phyloP scores from a whole-genome alignment of 2,888 invertebrate species.

The Antheraea assamensis region DNA sequence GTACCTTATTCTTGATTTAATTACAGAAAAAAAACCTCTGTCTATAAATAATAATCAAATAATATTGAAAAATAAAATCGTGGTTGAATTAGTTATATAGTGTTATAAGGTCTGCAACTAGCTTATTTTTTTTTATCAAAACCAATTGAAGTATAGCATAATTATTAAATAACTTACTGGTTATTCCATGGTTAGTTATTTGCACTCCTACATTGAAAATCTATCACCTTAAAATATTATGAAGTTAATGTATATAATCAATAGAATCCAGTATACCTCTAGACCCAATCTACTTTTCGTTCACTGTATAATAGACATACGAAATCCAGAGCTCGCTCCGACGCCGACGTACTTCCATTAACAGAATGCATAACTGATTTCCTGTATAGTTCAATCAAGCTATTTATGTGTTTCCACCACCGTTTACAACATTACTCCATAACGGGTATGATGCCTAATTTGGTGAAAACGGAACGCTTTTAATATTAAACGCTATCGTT shows the following conservation, averaged over 20 bases:
- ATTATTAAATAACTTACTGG: not conserved
- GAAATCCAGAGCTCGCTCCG: not conserved
- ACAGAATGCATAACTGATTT: slow-evolving; percentile 32
- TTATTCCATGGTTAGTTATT: not conserved
- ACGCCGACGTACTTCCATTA: not conserved
- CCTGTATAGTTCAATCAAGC: slow-evolving; percentile 43
- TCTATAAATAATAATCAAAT: too few relatives aligned
- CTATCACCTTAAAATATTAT: not conserved
- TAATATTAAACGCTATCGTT: slow-evolving; percentile 24
- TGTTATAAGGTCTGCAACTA: not conserved
- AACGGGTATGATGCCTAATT: slow-evolving; percentile 37
- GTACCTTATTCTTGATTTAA: too few relatives aligned
- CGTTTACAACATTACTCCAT: slow-evolving; percentile 36
- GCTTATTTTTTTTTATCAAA: not conserved
- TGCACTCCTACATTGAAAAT: not conserved
- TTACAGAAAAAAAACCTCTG: too few relatives aligned
- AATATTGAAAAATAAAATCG: not conserved
- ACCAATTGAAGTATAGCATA: not conserved
- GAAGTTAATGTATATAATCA: not conserved
- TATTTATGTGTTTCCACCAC: slow-evolving; percentile 35
- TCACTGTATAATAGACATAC: not conserved
- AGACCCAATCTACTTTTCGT: not conserved
- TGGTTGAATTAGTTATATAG: not conserved
- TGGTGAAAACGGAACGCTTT: slow-evolving; percentile 37
- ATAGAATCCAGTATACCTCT: not conserved